A percentile compares a stretch with the other conserved stretches of the same genome.
Conservation (phyloP, 2,113 vertebrate genomes). For the mouse (Mus musculus) region GRCm39 chr6:8994001-8994500, state of each 20-base stretch:
- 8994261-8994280: background rate
- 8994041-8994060: background rate
- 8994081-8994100: background rate
- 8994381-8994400: background rate
- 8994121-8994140: background rate
- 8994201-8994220: background rate
- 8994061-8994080: background rate
- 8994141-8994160: background rate
- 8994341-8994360: constrained; percentile 1
- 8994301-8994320: background rate
- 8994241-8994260: background rate
- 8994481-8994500: background rate
- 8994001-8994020: background rate
- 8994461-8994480: background rate
- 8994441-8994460: background rate
- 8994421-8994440: background rate
- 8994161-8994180: background rate
- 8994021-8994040: background rate
- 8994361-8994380: background rate
- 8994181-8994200: background rate
- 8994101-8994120: background rate
- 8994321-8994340: constrained; percentile 10
- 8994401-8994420: background rate
- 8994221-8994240: background rate
- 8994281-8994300: background rate